phyloP scores from a whole-genome alignment of 2,888 invertebrate genomes.

The Carpatolechia fugitivella region DNA sequence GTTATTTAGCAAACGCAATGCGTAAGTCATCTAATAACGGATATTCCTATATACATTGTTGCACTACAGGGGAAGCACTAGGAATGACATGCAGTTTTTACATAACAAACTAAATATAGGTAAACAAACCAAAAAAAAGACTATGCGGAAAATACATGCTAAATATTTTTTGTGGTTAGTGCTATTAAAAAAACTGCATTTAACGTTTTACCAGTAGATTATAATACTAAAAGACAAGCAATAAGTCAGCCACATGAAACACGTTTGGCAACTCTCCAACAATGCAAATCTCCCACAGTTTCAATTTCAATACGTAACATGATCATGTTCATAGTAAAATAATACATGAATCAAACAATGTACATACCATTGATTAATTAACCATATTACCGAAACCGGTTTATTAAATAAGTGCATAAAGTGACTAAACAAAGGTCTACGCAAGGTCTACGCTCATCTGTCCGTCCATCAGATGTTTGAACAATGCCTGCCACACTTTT shows the following conservation, averaged over 20 bases:
- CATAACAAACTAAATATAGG: not conserved
- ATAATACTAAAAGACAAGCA: too few relatives aligned
- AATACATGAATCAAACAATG: slow-evolving; percentile 37
- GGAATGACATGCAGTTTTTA: not conserved
- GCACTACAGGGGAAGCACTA: slow-evolving; percentile 3
- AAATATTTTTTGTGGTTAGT: too few relatives aligned
- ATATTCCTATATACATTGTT: slow-evolving; percentile 9
- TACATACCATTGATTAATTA: slow-evolving; percentile 64
- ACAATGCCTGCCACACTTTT: slow-evolving; percentile 61
- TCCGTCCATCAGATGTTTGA: slow-evolving; percentile 46
- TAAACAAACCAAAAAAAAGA: too few relatives aligned
- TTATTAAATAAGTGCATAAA: slow-evolving; percentile 68
- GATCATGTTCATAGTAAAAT: not conserved
- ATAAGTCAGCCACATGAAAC: too few relatives aligned
- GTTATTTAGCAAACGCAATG: slow-evolving; percentile 7
- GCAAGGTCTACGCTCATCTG: slow-evolving; percentile 29
- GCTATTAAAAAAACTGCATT: too few relatives aligned
- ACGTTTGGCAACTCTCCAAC: not conserved
- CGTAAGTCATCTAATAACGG: slow-evolving; percentile 14
- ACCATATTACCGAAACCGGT: slow-evolving; percentile 61
- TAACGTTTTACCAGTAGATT: too few relatives aligned
- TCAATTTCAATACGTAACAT: not conserved
- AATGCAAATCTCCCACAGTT: not conserved
- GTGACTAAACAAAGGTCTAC: slow-evolving; percentile 41
- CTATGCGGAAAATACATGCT: too few relatives aligned